Base-by-base conservation (phyloP, 1,140 invertebrate species). In the Geopemphigus sp. region DNA sequence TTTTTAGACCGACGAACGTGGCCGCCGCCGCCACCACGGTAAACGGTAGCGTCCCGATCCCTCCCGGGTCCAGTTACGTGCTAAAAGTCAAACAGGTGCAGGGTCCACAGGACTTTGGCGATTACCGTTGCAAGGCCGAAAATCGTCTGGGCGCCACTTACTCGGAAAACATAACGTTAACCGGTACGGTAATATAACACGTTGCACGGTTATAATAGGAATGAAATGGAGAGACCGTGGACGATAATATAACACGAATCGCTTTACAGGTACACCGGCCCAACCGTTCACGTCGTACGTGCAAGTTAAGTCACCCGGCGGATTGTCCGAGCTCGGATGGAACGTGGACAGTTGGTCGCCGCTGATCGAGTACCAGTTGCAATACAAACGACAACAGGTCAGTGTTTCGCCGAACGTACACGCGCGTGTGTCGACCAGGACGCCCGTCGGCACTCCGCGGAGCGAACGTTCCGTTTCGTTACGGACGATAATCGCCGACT, bases 321-420 rank as follows among this genome's bases (percentile, higher is more conserved):
- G 24, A 50, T 17, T 15, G 0, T 32, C 74, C 14, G 56, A 78
- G 50, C 87, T 93, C 1, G 89, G 91, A 56, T 93, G 92, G 92
- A 90, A 92, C 83, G 91, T 92, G 5, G 91, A 93, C 82, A 92
- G 91, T 74, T 92, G 92, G 83, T 90, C 89, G n/a, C 88, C 89
- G 0, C 90, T 93, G 24, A 90, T 90, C 39, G 90, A 92, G 83
- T 92, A 92, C 81, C 89, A 89, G 68, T 87, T 93, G 15, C 90
- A 89, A 87, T 90, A 92, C 82, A 81, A 83, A 22, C 83, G 83
- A 80, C 82, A 83, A 73, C 68, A 82, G 74, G 85, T 85, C 8
- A 39, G 32, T 39, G 32, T 39, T 39, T 39, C 8, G 3, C 32
- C 32, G 8, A 8, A 3, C 32, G 8, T 39, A 8, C 8, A 8